phyloP scores from a whole-genome alignment of 2,113 vertebrate genomes.

The Atlantisia rogersi region DNA sequence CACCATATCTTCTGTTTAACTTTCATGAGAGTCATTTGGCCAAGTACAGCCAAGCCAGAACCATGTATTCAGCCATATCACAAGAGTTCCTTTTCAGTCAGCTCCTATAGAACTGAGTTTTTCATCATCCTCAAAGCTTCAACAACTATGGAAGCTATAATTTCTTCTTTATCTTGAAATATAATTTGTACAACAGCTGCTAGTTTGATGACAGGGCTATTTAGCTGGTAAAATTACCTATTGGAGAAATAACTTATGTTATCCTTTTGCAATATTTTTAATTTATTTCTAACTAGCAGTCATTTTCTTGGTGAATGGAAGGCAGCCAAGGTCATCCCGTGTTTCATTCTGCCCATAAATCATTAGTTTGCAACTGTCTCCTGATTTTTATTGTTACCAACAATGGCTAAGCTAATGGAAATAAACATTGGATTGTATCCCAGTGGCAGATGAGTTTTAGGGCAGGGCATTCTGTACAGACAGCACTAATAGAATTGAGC shows the following conservation, averaged over 20 bases:
- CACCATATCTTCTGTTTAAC: neutral
- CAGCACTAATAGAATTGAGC: constrained; percentile 56
- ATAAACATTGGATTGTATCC: constrained; percentile 72
- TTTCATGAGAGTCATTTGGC: neutral
- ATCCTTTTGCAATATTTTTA: constrained; percentile 71
- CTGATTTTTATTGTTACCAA: constrained; percentile 75
- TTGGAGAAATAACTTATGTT: constrained; percentile 67
- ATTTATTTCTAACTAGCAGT: constrained; percentile 68
- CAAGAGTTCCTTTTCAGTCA: neutral
- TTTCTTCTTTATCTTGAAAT: constrained; percentile 37
- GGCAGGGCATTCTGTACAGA: constrained; percentile 56
- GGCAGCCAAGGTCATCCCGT: constrained; percentile 59
- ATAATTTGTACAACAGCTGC: constrained; percentile 71
- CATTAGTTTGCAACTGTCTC: constrained; percentile 68
- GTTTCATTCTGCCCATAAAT: constrained; percentile 65
- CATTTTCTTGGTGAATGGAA: constrained; percentile 68
- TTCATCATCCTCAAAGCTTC: constrained; percentile 8
- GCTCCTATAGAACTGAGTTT: neutral
- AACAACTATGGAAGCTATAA: neutral
- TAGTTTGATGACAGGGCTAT: constrained; percentile 70
- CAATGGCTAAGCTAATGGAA: constrained; percentile 73
- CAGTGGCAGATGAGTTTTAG: constrained; percentile 60
- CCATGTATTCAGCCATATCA: neutral
- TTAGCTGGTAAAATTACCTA: constrained; percentile 73
- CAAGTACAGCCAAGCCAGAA: neutral